phyloP scores from a whole-genome alignment of 2,113 vertebrate genomes.

The Oreamnos americanus region DNA sequence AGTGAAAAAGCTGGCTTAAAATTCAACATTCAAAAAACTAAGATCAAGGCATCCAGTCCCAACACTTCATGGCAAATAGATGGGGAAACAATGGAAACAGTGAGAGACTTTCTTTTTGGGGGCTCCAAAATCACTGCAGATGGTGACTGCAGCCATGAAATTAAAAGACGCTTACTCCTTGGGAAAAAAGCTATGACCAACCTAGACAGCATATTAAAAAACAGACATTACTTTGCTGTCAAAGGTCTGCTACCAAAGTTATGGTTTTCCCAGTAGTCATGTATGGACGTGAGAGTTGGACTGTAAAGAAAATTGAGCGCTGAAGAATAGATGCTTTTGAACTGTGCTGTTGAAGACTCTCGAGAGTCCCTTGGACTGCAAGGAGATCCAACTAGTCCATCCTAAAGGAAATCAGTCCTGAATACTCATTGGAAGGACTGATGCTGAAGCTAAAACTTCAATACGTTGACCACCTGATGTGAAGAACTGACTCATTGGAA shows the following conservation, averaged over 20 bases:
- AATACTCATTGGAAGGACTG: background rate
- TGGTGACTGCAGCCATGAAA: background rate
- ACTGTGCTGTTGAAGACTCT: background rate
- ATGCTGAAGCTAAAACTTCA: background rate
- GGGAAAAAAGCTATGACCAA: background rate
- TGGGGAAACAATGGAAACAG: background rate
- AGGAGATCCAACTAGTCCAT: background rate
- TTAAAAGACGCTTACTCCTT: background rate
- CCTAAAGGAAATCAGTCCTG: background rate
- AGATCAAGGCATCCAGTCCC: background rate
- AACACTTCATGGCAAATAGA: background rate
- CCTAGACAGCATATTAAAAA: background rate
- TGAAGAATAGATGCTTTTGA: background rate
- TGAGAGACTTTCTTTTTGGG: background rate
- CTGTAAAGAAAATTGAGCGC: background rate
- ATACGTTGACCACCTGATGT: background rate
- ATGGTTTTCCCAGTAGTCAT: background rate
- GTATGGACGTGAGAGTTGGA: background rate
- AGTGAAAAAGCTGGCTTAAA: background rate
- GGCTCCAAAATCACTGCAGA: background rate
- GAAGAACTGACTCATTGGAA: background rate
- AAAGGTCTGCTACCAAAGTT: background rate
- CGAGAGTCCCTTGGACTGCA: background rate
- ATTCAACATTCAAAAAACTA: background rate
- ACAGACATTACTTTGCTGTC: background rate